These are phyloP conservation scores for Melinopterus prodromus DNA, from an alignment of 2,888 invertebrate genomes.

Conservation along the genomic window DNA sequence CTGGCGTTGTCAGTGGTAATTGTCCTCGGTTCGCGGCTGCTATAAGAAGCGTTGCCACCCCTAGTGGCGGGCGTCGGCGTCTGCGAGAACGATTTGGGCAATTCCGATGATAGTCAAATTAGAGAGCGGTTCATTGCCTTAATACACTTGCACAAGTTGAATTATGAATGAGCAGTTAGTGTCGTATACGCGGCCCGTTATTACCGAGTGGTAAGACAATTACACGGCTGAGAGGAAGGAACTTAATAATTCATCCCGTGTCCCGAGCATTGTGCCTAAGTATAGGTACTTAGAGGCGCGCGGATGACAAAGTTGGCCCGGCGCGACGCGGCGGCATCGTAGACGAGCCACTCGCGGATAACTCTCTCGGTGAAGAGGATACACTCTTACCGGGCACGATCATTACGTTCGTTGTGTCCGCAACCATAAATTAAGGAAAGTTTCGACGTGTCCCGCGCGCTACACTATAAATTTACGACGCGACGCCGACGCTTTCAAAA, in stretches of 20 bases:
- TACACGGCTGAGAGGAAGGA: constrained; percentile 58
- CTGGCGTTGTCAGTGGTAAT: constrained; percentile 36
- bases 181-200: constrained; percentile 53
- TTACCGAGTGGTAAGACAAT: constrained; percentile 58
- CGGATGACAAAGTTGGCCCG: constrained; percentile 37
- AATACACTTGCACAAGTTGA: constrained; percentile 53
- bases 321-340: background rate
- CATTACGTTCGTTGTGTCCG: constrained; percentile 18
- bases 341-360: constrained; percentile 10
- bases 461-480: background rate
- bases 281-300: constrained; percentile 54
- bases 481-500: background rate
- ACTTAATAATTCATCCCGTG: constrained; percentile 59
- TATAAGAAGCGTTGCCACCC: constrained; percentile 18
- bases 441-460: constrained; percentile 19
- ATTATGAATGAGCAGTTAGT: constrained; percentile 57
- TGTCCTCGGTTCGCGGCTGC: constrained; percentile 29
- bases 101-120: constrained; percentile 46
- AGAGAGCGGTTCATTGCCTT: constrained; percentile 48
- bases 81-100: constrained; percentile 31
- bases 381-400: constrained; percentile 20
- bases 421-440: constrained; percentile 20
- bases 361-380: constrained; percentile 6
- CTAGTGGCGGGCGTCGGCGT: background rate
- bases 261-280: constrained; percentile 58